These are phyloP conservation scores for Oplegnathus fasciatus DNA, from an alignment of 2,113 vertebrate genomes.

Conservation along the genomic window DNA sequence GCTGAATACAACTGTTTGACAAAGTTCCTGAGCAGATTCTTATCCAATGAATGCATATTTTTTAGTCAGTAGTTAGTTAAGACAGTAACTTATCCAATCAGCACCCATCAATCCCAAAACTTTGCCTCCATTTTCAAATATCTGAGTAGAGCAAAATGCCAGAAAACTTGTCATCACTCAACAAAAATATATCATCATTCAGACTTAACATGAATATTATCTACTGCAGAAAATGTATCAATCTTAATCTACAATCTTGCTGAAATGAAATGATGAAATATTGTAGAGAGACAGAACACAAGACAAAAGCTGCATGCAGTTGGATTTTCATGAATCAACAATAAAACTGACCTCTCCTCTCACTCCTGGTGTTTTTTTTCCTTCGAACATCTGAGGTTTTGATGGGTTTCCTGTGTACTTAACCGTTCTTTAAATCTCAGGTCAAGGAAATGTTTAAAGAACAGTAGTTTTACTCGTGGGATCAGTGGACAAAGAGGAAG, in stretches of 20 bases:
- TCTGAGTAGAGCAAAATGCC: neutral
- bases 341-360: conserved; percentile 46
- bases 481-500: conserved; percentile 59
- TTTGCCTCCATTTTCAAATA: neutral
- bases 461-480: conserved; percentile 60
- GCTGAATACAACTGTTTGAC: neutral
- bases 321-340: conserved; percentile 47
- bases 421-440: conserved; percentile 66
- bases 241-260: conserved; percentile 3
- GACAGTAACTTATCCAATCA: neutral
- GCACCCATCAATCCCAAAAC: neutral
- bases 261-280: conserved; percentile 31
- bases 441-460: conserved; percentile 69
- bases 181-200: conserved; percentile 8
- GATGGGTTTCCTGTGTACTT: conserved; percentile 72
- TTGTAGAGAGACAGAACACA: neutral
- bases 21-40: neutral
- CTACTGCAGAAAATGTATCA: neutral
- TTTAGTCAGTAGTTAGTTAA: neutral
- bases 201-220: conserved; percentile 2
- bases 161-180: neutral
- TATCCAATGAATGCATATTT: neutral
- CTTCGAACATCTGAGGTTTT: conserved; percentile 60
- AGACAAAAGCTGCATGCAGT: conserved; percentile 23
- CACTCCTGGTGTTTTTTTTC: conserved; percentile 13